Percentiles rank a stretch among this genome's conserved stretches.
phyloP scores from a whole-genome alignment of 2,113 vertebrate genomes.

The Pyrgilauda ruficollis region DNA sequence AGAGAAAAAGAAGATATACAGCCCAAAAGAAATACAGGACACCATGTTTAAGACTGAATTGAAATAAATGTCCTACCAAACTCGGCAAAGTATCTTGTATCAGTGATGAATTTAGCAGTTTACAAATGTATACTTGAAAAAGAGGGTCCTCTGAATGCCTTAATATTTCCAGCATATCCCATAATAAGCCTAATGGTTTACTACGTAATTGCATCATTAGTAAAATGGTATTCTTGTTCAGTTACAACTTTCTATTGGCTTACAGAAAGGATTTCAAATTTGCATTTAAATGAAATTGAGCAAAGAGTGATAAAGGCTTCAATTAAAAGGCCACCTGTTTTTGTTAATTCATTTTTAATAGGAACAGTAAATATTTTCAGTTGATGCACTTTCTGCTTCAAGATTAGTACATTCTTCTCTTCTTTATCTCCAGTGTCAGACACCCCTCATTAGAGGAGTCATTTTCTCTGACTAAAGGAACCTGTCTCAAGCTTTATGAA shows the following conservation, averaged over 20 bases:
- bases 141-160: neutral
- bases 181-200: constrained; percentile 21
- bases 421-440: constrained; percentile 65
- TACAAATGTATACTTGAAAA: neutral
- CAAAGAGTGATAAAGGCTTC: constrained; percentile 73
- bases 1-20: neutral
- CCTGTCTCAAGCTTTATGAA: constrained; percentile 14
- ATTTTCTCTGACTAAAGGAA: constrained; percentile 17
- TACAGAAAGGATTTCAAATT: constrained; percentile 72
- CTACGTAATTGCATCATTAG: constrained; percentile 43
- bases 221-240: constrained; percentile 37
- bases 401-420: constrained; percentile 38
- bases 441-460: constrained; percentile 37
- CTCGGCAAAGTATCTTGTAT: neutral
- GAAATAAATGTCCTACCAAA: neutral
- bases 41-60: neutral
- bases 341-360: constrained; percentile 78
- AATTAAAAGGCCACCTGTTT: constrained; percentile 75
- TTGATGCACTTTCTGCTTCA: constrained; percentile 48
- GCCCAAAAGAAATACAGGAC: neutral
- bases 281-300: constrained; percentile 77
- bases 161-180: constrained; percentile 4
- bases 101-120: neutral
- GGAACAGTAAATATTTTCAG: constrained; percentile 75
- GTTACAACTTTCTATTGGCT: constrained; percentile 71